phyloP scores from a whole-genome alignment of 2,888 invertebrate species.

The Athrips mouffetella region DNA sequence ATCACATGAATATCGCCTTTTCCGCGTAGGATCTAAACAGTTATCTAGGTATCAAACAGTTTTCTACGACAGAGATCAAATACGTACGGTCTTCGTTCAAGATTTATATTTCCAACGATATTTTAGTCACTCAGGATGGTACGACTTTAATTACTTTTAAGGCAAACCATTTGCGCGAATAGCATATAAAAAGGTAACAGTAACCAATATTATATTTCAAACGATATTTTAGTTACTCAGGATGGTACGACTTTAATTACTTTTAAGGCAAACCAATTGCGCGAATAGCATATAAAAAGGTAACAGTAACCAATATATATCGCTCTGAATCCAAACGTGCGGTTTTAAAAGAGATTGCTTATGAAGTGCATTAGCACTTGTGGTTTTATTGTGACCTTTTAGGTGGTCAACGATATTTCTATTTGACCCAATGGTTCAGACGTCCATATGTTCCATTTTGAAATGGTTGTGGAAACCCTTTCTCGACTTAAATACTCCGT shows the following conservation, averaged over 20 bases:
- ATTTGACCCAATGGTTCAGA: slow-evolving; percentile 47
- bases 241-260: not conserved
- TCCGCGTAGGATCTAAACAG: no score
- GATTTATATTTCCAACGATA: not conserved
- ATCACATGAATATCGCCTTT: no score
- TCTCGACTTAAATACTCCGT: slow-evolving; percentile 40
- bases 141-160: no score
- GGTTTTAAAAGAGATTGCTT: slow-evolving; percentile 70
- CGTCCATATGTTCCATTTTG: slow-evolving; percentile 50
- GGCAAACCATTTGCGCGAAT: no score
- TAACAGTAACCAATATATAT: no score
- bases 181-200: no score
- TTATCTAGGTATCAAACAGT: no score
- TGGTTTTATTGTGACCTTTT: slow-evolving; percentile 34
- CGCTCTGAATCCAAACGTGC: slow-evolving; percentile 65
- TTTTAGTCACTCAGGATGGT: not conserved
- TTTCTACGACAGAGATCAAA: no score
- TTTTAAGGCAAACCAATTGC: no score
- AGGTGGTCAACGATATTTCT: slow-evolving; percentile 55
- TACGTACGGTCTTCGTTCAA: not conserved
- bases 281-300: no score
- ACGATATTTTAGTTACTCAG: not conserved
- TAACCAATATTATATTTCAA: no score
- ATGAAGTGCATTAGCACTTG: slow-evolving; percentile 62
- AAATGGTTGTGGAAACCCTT: slow-evolving; percentile 56